phyloP scores from a whole-genome alignment of 2,888 invertebrate genomes.

The Tetheella fluctuosa region DNA sequence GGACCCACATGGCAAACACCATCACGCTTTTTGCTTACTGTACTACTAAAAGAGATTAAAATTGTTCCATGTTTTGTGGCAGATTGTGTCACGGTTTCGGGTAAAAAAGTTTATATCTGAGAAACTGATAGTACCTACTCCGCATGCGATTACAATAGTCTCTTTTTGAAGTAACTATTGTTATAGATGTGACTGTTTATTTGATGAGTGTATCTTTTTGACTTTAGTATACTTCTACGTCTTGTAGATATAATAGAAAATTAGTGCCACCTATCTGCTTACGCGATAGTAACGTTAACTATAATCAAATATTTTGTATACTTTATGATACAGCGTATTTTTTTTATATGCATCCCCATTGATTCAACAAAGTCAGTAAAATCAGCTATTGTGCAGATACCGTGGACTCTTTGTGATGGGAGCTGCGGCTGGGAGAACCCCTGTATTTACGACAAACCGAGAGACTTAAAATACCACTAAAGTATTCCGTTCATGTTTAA shows the following conservation, averaged over 20 bases:
- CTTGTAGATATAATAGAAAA: no score
- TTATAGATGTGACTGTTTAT: neutral
- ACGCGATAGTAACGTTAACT: no score
- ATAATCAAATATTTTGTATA: no score
- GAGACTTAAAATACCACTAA: neutral
- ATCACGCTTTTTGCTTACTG: neutral
- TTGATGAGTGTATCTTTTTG: neutral
- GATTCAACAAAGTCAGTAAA: neutral
- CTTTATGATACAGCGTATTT: no score
- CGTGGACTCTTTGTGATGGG: neutral
- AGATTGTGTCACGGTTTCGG: neutral
- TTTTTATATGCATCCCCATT: neutral
- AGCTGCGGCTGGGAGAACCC: neutral
- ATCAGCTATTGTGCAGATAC: neutral
- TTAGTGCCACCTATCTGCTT: no score
- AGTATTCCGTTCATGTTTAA: neutral
- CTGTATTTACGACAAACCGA: neutral
- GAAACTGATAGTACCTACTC: constrained; percentile 1
- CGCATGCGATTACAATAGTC: no score
- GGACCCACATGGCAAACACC: neutral
- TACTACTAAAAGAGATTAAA: neutral
- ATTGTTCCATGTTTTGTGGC: neutral
- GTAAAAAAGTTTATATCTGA: neutral
- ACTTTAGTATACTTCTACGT: no score
- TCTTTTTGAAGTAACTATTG: neutral